Conservation (phyloP, 2,113 vertebrate species). For the Plecotus auritus region DNA sequence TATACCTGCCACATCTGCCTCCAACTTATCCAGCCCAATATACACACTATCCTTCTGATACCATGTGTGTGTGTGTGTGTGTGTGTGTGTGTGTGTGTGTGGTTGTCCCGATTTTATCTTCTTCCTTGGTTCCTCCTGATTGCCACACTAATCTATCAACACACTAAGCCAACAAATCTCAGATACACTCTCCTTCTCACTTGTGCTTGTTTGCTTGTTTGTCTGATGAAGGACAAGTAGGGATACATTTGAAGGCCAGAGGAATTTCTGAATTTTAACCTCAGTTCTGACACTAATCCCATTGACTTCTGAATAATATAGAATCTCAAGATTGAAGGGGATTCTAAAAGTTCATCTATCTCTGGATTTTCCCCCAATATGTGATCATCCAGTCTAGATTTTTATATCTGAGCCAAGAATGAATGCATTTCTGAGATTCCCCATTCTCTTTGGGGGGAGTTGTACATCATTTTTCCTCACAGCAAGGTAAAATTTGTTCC, state of each 20-base stretch:
- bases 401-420: not conserved
- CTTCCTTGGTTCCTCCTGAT: not conserved
- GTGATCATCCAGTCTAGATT: not conserved
- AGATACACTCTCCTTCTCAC: not conserved
- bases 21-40: not conserved
- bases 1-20: not conserved
- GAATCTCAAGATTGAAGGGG: not conserved
- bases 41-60: not conserved
- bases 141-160: not conserved
- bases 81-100: not conserved
- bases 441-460: not conserved
- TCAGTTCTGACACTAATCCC: not conserved
- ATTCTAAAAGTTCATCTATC: not conserved
- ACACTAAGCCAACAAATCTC: not conserved
- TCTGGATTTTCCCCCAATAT: not conserved
- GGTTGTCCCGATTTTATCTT: not conserved
- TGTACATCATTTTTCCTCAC: not conserved
- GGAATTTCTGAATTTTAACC: not conserved
- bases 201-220: not conserved
- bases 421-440: not conserved
- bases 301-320: not conserved
- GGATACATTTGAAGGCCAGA: not conserved
- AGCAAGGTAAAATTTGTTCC: not conserved
- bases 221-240: not conserved
- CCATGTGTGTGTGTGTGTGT: not conserved